Conservation (phyloP, 2,113 vertebrate genomes). For the Malurus elegans region DNA sequence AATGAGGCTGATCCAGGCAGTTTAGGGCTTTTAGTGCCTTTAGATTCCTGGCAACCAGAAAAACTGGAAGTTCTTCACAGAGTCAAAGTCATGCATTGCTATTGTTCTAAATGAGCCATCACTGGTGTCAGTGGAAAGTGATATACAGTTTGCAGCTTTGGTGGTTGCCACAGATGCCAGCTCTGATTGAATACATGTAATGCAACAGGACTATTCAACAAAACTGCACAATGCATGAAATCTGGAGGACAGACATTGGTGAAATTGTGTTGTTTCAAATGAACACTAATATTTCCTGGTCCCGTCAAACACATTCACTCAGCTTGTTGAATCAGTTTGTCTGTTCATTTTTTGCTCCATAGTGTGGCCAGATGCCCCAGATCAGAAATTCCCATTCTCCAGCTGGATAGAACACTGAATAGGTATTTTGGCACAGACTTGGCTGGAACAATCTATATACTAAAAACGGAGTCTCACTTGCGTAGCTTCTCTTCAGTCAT, state of each 20-base stretch:
- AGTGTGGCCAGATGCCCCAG: not conserved
- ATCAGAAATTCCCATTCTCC: not conserved
- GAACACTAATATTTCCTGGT: not conserved
- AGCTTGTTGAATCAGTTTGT: not conserved
- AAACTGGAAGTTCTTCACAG: not conserved
- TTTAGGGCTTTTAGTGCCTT: not conserved
- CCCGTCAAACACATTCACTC: not conserved
- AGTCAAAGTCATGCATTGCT: not conserved
- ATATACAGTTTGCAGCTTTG: not conserved
- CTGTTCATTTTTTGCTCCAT: not conserved
- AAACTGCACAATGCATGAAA: not conserved
- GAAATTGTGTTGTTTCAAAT: not conserved
- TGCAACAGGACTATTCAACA: not conserved
- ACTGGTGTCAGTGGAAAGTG: not conserved
- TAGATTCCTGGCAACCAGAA: not conserved
- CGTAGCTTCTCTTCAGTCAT: not conserved
- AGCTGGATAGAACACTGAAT: not conserved
- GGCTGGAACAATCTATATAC: not conserved
- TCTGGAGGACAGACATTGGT: not conserved
- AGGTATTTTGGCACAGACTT: not conserved
- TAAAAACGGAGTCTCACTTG: not conserved
- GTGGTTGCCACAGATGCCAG: not conserved
- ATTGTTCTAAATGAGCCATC: not conserved
- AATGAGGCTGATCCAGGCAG: not conserved
- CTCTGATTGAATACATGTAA: not conserved